Evolutionary conservation across 1,140 invertebrate genomes (phyloP).

Genomic region (Oryctes rhinoceros): DNA sequence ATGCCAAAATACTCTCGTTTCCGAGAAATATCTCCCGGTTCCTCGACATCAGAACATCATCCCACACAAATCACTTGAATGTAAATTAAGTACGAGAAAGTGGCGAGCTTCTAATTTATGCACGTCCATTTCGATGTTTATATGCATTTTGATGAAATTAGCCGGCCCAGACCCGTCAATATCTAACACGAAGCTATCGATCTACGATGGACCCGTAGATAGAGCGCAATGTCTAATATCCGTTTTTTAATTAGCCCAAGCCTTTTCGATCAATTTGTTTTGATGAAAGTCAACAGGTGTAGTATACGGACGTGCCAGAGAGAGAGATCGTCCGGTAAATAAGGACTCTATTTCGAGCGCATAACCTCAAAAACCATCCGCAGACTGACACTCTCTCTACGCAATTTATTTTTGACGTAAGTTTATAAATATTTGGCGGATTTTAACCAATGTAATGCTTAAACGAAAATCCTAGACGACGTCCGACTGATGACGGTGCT

Average conservation of each 20-base stretch:
- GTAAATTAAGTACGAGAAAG: not conserved
- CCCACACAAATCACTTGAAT: not conserved
- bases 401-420: conserved; percentile 3
- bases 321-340: no score
- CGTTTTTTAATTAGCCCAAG: not conserved
- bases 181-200: not conserved
- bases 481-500: not conserved
- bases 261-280: not conserved
- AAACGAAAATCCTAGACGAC: not conserved
- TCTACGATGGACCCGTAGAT: not conserved
- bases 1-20: conserved; percentile 5
- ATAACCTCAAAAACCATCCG: conserved; percentile 18
- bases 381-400: not conserved
- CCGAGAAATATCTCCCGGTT: not conserved
- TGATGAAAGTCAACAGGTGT: conserved; percentile 26
- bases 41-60: not conserved
- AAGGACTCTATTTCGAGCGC: not conserved
- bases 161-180: not conserved
- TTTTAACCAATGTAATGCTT: conserved; percentile 8
- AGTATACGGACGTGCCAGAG: not conserved
- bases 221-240: not conserved
- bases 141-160: not conserved
- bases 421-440: conserved; percentile 35
- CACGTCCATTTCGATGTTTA: not conserved
- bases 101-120: not conserved